A percentile compares a stretch with the other conserved stretches of the same genome.
phyloP scores from a whole-genome alignment of 2,113 vertebrate species.

The Alethe diademata region DNA sequence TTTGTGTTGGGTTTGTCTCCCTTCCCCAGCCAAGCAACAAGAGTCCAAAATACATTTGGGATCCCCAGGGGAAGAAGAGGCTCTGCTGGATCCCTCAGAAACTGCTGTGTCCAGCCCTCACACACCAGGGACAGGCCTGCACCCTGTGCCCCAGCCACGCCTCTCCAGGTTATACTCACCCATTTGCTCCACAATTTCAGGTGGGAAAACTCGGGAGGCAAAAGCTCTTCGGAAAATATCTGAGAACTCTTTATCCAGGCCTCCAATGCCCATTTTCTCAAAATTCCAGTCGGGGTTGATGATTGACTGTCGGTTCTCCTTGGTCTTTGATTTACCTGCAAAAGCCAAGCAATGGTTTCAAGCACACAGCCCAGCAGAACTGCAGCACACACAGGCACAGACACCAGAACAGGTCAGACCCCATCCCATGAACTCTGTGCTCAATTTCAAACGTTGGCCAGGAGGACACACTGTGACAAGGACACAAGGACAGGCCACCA shows the following conservation, averaged over 20 bases:
- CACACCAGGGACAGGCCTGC: not conserved
- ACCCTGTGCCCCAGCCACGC: not conserved
- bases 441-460: accelerated
- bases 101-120: not conserved
- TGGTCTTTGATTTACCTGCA: conserved; percentile 91
- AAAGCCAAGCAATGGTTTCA: not conserved
- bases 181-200: conserved; percentile 98
- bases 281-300: conserved; percentile 99
- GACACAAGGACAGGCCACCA: not conserved
- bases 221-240: conserved; percentile 96
- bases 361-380: not conserved
- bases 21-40: not conserved
- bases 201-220: conserved; percentile 94
- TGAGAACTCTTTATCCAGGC: conserved; percentile 96
- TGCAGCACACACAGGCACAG: not conserved
- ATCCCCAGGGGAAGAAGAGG: not conserved
- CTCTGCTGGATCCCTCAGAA: not conserved
- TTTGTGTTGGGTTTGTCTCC: not conserved
- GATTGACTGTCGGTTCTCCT: conserved; percentile 92
- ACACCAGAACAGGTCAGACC: not conserved
- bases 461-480: not conserved
- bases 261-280: conserved; percentile 97
- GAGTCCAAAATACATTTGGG: not conserved
- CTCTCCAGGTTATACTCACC: conserved; percentile 76
- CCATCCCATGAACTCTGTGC: accelerated